Conservation (phyloP, 2,113 vertebrate genomes). For the Nothocercus nigrocapillus region DNA sequence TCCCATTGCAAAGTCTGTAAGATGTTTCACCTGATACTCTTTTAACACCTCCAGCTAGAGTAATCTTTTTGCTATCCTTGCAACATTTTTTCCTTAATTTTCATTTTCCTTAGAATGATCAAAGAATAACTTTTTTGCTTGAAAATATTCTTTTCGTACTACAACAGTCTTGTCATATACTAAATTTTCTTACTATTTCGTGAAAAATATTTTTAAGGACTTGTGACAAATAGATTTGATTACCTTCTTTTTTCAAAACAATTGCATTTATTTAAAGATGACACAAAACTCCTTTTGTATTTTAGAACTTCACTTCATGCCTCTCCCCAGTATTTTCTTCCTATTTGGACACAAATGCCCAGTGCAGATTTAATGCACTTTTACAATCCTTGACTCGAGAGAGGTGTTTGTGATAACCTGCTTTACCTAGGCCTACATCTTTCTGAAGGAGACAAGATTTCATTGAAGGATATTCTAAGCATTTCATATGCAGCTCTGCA, state of each 20-base stretch:
- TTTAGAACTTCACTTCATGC: neutral
- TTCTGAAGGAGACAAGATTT: neutral
- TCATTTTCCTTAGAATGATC: neutral
- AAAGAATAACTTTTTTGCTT: neutral
- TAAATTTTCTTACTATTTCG: neutral
- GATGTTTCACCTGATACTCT: neutral
- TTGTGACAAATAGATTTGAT: neutral
- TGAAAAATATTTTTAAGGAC: neutral
- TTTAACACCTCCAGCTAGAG: neutral
- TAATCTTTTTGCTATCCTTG: neutral
- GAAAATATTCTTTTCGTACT: neutral
- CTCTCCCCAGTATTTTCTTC: neutral
- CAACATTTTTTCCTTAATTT: neutral
- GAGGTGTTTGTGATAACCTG: neutral
- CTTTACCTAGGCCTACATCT: neutral
- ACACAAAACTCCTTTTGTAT: neutral
- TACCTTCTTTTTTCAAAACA: neutral
- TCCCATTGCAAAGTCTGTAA: neutral
- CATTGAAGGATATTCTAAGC: neutral
- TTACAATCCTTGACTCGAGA: accelerated
- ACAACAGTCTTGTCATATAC: neutral
- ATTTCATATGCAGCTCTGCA: neutral
- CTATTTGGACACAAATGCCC: neutral
- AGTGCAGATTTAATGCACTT: neutral
- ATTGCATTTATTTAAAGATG: neutral